These are phyloP conservation scores for Sarcophilus harrisii DNA, from an alignment of 2,797 vertebrate genomes.

Conservation along the genomic window DNA sequence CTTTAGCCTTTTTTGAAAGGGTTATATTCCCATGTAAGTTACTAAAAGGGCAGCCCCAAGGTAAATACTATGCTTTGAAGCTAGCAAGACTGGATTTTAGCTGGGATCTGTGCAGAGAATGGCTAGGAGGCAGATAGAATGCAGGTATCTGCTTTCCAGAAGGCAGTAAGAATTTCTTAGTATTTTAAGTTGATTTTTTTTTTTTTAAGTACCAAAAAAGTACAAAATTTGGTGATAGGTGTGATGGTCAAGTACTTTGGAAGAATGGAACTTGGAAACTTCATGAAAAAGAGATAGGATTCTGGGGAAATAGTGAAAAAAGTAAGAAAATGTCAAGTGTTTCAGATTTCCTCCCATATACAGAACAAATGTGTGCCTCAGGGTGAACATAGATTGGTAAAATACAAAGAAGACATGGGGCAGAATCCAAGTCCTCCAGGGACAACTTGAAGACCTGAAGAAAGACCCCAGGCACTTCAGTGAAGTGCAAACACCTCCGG, in stretches of 20 bases:
- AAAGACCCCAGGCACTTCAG: too few relatives aligned
- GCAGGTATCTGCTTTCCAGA: slow-evolving; percentile 42
- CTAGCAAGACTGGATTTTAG: slow-evolving; percentile 3
- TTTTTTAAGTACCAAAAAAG: background rate
- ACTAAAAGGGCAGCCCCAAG: background rate
- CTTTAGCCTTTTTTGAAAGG: background rate
- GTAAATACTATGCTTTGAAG: slow-evolving; percentile 12
- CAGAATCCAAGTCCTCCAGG: too few relatives aligned
- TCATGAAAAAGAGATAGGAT: background rate
- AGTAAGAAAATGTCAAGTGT: too few relatives aligned
- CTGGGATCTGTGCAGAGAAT: background rate
- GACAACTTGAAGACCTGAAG: too few relatives aligned
- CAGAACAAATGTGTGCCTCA: too few relatives aligned
- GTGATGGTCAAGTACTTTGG: background rate
- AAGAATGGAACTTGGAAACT: background rate
- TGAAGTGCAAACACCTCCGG: too few relatives aligned
- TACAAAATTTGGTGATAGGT: slow-evolving; percentile 11
- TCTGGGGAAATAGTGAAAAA: too few relatives aligned
- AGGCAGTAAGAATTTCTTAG: slow-evolving; percentile 17
- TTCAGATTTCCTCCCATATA: too few relatives aligned
- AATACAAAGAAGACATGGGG: too few relatives aligned
- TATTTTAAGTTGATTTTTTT: slow-evolving; percentile 12
- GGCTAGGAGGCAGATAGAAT: slow-evolving; percentile 10
- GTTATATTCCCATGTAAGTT: background rate
- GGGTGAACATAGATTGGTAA: too few relatives aligned